Percentiles rank a stretch among this genome's conserved stretches.
phyloP scores from a whole-genome alignment of 2,113 vertebrate genomes.

The Upupa epops region DNA sequence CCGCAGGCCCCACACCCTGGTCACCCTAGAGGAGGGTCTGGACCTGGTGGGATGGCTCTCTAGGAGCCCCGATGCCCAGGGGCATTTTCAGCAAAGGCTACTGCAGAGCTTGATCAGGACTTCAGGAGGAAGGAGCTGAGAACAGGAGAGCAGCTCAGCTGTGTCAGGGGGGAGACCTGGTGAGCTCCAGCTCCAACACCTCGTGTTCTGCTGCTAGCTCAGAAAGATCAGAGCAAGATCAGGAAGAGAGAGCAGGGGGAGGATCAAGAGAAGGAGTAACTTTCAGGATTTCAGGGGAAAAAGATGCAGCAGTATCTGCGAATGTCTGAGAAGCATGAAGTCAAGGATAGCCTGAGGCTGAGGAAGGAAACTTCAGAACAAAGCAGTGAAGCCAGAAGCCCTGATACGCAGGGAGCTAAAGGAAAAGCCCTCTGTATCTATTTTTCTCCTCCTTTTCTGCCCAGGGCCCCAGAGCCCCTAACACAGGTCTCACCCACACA shows the following conservation, averaged over 20 bases:
- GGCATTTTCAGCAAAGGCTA: neutral
- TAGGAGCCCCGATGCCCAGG: neutral
- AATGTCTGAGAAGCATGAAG: neutral
- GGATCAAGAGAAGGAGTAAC: neutral
- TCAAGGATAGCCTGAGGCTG: neutral
- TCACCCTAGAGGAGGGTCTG: no score
- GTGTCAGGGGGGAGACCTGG: neutral
- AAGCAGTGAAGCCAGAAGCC: neutral
- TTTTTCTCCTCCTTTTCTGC: neutral
- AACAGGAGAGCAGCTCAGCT: neutral
- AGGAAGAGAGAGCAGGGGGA: neutral
- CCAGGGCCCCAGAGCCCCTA: neutral
- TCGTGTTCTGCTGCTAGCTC: neutral
- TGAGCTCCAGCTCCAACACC: neutral
- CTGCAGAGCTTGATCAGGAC: neutral
- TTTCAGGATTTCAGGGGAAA: neutral
- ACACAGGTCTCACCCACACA: accelerated
- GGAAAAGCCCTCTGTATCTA: neutral
- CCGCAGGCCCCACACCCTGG: no score
- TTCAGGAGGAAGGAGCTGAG: neutral
- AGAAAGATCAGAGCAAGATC: neutral
- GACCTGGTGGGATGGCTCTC: no score
- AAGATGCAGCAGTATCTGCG: neutral
- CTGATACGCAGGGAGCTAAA: neutral
- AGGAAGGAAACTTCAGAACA: neutral